Base-by-base conservation (phyloP, 2,888 invertebrate genomes). In the Melanotus villosus region DNA sequence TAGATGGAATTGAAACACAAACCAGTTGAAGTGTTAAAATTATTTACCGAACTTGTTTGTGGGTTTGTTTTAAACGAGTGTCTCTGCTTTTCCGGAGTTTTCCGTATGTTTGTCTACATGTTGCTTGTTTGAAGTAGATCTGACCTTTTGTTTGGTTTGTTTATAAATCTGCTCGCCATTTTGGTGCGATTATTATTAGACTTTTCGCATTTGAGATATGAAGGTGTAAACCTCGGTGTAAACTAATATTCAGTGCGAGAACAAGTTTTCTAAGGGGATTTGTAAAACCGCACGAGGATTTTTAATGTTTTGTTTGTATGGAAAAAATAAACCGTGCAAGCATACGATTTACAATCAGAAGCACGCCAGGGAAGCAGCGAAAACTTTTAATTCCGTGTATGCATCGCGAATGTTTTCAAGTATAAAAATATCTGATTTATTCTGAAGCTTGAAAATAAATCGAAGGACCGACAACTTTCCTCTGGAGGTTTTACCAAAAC, bases 351-450 rank as follows among this genome's bases (percentile, higher is more conserved):
- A 2, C 32, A 18, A 16, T 10, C 16, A 18, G 18, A 34, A 30
- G 1, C n/a, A 10, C 52, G 52, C 52, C n/a, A n/a, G 52, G 18
- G 52, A 34, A 34, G 7, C n/a, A n/a, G n/a, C 14, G 23, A 10
- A 58, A 58, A 58, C 36, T 58, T 58, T 41, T 58, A 58, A 58
- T 58, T 58, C n/a, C 41, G 26, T 14, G 41, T 41, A 58, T 58
- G 32, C 18, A 52, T 14, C 12, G 7, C 18, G 41, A 14, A 41
- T 41, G 16, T 41, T 47, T 47, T 47, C 19, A 56, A 38, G 7
- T 19, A 38, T 56, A 38, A 56, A n/a, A 52, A 38, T 38, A 56
- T 7, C 36, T 38, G 32, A 59, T 41, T 26, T 59, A 59, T 59
- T 12, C 18, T n/a, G 45, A 45, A 43, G 12, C 16, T 10, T n/a